These are phyloP conservation scores for Rhinogobius similis DNA, from an alignment of 2,113 vertebrate species.

Conservation along the genomic window DNA sequence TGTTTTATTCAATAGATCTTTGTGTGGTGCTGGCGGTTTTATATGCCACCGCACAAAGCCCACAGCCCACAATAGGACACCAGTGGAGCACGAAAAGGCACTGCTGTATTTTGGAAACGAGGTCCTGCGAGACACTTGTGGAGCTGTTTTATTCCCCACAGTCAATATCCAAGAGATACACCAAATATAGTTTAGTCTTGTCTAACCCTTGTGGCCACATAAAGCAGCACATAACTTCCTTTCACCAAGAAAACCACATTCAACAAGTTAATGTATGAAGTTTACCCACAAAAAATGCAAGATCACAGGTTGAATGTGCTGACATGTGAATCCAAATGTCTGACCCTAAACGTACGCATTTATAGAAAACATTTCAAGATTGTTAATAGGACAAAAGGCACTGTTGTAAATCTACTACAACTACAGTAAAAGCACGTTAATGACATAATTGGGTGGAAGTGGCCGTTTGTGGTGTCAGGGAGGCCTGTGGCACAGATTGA, in stretches of 20 bases:
- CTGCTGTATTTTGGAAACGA: not conserved
- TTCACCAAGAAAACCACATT: not conserved
- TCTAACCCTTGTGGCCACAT: not conserved
- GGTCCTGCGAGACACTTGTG: not conserved
- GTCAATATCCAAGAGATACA: not conserved
- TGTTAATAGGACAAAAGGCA: too few relatives aligned
- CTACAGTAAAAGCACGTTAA: too few relatives aligned
- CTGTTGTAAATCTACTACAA: too few relatives aligned
- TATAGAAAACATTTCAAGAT: too few relatives aligned
- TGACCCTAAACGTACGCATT: too few relatives aligned
- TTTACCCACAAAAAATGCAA: too few relatives aligned
- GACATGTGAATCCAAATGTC: too few relatives aligned
- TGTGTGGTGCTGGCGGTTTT: conserved; percentile 9
- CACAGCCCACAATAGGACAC: conserved; percentile 7
- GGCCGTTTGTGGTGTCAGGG: too few relatives aligned
- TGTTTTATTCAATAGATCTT: conserved; percentile 11
- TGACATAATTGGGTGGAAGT: too few relatives aligned
- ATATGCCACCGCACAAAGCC: conserved; percentile 16
- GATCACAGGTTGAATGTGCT: too few relatives aligned
- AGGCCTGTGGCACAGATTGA: too few relatives aligned
- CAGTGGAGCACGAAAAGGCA: conserved; percentile 1
- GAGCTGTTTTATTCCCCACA: not conserved
- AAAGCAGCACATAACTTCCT: not conserved
- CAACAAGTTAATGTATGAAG: too few relatives aligned
- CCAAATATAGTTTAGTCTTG: not conserved